Base-by-base conservation (phyloP, 2,888 invertebrate genomes). In the Chloroclystis v-ata region DNA sequence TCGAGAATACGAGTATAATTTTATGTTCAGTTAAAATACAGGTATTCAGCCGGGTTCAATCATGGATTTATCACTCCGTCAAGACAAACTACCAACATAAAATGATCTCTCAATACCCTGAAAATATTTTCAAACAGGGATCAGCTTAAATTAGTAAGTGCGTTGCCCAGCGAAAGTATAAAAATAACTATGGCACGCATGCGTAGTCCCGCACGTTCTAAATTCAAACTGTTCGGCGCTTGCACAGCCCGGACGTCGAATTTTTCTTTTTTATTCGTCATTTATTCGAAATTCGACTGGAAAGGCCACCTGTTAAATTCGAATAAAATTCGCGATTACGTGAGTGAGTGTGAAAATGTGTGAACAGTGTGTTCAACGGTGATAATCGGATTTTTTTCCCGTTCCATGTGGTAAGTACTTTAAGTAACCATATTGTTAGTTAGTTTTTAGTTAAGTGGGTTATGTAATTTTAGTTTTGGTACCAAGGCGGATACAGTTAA, bases 281-380 rank as follows among this genome's bases (percentile, higher is more conserved):
- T 40, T 57, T 56, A 57, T 64, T 60, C 63, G 74, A 77, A 65
- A 67, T 63, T 33, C 81, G 80, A 84, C 82, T 82, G 82, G 85
- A 80, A 79, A 81, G 85, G 85, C 77, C 79, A 74, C 69, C 61
- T 59, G 54, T 54, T 49, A 54, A 49, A 33, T 49, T 54, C 29
- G 42, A 52, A 59, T 56, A 53, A 52, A 67, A 61, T 56, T 47
- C 35, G 54, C 35, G 41, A 47, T 25, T 24, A n/a, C 13, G 33
- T 55, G 54, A 56, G 58, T 63, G 61, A 16, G 52, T 59, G 81
- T 78, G 77, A 76, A 70, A 68, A 84, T 84, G 84, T 84, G 84
- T 77, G 84, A 82, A 47, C 71, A 78, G 78, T 84, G 84, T 60
- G 68, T 76, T 39, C 82, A 80, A 56, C 78, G 84, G 56, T 84